A percentile compares a stretch with the other conserved stretches of the same genome.
Conservation (phyloP, 2,797 vertebrate genomes). For the Coranthus polyacanthus region DNA sequence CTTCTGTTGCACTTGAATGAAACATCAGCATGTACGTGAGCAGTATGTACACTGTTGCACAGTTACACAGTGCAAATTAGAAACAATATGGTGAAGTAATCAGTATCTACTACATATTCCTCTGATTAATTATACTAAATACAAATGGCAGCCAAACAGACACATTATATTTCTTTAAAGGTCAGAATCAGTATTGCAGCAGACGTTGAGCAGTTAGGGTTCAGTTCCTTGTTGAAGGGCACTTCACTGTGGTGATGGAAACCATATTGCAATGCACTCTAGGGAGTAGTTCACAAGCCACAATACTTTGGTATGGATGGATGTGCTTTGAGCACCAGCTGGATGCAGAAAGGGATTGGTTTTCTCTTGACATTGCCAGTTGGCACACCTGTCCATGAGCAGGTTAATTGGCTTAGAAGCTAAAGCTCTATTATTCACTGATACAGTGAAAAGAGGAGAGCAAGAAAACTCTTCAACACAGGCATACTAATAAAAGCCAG, state of each 20-base stretch:
- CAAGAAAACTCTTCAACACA: constrained; percentile 6
- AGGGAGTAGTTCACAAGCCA: constrained; percentile 56
- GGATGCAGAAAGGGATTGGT: constrained; percentile 39
- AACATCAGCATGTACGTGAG: constrained; percentile 21
- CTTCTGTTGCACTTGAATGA: constrained; percentile 25
- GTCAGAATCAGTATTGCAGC: constrained; percentile 46
- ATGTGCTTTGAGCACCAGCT: constrained; percentile 53
- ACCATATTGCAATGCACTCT: constrained; percentile 60
- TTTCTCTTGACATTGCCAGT: constrained; percentile 55
- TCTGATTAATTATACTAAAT: constrained; percentile 13
- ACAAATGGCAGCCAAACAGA: constrained; percentile 24
- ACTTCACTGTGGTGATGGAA: constrained; percentile 65
- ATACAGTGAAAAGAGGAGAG: constrained; percentile 3
- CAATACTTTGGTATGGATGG: constrained; percentile 53
- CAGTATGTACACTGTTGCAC: not conserved
- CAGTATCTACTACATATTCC: constrained; percentile 9
- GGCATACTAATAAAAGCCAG: constrained; percentile 6
- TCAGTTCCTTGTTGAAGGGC: constrained; percentile 64
- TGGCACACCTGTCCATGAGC: constrained; percentile 49
- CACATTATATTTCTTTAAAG: constrained; percentile 42
- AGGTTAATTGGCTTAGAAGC: constrained; percentile 52
- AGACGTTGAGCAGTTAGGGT: constrained; percentile 43
- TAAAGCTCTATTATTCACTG: constrained; percentile 29
- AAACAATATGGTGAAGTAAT: constrained; percentile 3
- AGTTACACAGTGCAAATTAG: not conserved